Evolutionary conservation across 2,888 invertebrate genomes (phyloP).

Genomic region (Magallana nippona): DNA sequence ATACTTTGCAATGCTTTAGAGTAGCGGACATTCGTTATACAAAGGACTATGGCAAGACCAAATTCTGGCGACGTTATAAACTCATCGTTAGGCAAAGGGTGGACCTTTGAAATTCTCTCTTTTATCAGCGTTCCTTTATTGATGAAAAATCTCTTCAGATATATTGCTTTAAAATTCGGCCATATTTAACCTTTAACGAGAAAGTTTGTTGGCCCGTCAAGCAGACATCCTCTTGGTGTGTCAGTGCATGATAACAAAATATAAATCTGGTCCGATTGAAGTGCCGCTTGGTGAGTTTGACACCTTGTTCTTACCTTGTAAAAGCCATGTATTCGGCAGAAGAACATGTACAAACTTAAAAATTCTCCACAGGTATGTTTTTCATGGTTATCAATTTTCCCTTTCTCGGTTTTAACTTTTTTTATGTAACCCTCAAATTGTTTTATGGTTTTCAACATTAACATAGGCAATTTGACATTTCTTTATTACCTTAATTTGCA

Average conservation of each 20-base stretch:
- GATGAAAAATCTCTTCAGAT: background rate
- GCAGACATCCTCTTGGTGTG: conserved; percentile 11
- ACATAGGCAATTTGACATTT: background rate
- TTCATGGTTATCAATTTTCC: background rate
- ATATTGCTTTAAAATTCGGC: conserved; percentile 23
- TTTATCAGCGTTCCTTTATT: background rate
- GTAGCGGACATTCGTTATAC: too few relatives aligned
- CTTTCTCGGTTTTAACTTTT: background rate
- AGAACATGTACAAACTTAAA: background rate
- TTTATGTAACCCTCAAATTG: background rate
- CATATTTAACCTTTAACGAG: conserved; percentile 27
- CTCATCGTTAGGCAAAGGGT: background rate
- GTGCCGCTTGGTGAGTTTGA: conserved; percentile 9
- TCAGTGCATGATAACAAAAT: conserved; percentile 11
- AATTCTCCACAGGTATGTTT: conserved; percentile 12
- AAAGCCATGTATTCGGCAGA: background rate
- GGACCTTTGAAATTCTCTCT: background rate
- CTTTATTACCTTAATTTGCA: background rate
- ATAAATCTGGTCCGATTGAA: background rate
- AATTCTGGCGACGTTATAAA: background rate
- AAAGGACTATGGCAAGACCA: background rate
- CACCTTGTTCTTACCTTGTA: conserved; percentile 22
- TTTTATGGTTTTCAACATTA: background rate
- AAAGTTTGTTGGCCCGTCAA: background rate
- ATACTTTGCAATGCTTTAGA: background rate